Conservation (phyloP, 2,888 invertebrate genomes). For the Caenorhabditis sinica region DNA sequence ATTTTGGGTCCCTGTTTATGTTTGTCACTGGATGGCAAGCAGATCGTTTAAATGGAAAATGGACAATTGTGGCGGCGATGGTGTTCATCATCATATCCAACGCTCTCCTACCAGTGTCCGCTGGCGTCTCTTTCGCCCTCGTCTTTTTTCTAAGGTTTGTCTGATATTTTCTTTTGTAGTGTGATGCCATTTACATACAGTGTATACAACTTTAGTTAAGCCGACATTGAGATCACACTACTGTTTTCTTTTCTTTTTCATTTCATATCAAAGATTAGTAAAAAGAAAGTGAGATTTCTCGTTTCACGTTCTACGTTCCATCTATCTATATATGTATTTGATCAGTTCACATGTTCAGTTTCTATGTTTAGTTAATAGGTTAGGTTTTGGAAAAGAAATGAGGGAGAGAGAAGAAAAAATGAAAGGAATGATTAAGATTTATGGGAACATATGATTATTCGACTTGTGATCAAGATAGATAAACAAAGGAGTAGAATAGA, state of each 20-base stretch:
- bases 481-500: conserved; percentile 5
- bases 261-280: conserved; percentile 21
- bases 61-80: conserved; percentile 79
- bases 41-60: conserved; percentile 81
- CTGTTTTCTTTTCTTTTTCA: conserved; percentile 7
- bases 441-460: conserved; percentile 53
- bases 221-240: conserved; percentile 14
- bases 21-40: conserved; percentile 80
- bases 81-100: conserved; percentile 78
- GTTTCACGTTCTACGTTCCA: conserved; percentile 23
- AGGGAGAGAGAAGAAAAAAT: conserved; percentile 16
- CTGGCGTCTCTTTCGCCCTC: conserved; percentile 76
- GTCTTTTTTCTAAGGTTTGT: conserved; percentile 72
- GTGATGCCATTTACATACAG: neutral
- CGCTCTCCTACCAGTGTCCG: conserved; percentile 77
- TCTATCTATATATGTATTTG: conserved; percentile 6
- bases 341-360: conserved; percentile 20
- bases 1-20: conserved; percentile 82
- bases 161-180: neutral
- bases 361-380: conserved; percentile 25
- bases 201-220: conserved; percentile 19
- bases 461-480: conserved; percentile 40
- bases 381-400: conserved; percentile 19
- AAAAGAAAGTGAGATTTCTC: conserved; percentile 34
- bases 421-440: conserved; percentile 34